A percentile compares a stretch with the other conserved stretches of the same genome.
Evolutionary conservation across 2,888 invertebrate genomes (phyloP).

Genomic region (Xestia c-nigrum): DNA sequence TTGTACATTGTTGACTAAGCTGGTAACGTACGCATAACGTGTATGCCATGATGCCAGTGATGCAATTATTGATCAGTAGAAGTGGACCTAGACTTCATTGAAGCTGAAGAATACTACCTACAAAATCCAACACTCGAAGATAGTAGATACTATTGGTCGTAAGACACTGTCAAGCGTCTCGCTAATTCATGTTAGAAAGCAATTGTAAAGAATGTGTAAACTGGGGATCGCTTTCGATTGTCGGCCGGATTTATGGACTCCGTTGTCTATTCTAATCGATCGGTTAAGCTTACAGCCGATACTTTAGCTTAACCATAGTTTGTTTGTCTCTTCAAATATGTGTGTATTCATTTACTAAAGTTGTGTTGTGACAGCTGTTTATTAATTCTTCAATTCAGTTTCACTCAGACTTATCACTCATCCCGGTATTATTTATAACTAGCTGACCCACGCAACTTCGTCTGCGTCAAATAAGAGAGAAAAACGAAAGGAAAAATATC

Average conservation of each 20-base stretch:
- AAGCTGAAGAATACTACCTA: neutral
- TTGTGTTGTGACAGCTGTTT: neutral
- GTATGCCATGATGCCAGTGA: no score
- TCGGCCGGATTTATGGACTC: conserved; percentile 68
- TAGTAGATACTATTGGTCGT: conserved; percentile 35
- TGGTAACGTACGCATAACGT: neutral
- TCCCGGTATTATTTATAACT: neutral
- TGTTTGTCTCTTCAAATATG: neutral
- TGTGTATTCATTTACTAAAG: neutral
- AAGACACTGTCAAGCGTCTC: conserved; percentile 68
- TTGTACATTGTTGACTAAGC: no score
- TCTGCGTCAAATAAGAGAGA: no score
- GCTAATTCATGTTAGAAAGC: conserved; percentile 82
- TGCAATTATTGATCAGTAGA: neutral
- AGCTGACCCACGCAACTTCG: no score
- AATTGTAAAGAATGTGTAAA: conserved; percentile 84
- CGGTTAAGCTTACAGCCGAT: conserved; percentile 51
- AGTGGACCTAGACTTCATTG: neutral
- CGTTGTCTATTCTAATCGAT: conserved; percentile 69
- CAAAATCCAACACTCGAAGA: neutral
- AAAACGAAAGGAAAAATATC: no score
- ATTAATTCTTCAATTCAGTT: neutral
- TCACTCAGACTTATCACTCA: neutral
- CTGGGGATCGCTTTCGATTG: conserved; percentile 80
- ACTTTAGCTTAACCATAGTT: conserved; percentile 9